Evolutionary conservation across 2,113 vertebrate species (phyloP).

Genomic region (Sinocyclocheilus rhinocerous): DNA sequence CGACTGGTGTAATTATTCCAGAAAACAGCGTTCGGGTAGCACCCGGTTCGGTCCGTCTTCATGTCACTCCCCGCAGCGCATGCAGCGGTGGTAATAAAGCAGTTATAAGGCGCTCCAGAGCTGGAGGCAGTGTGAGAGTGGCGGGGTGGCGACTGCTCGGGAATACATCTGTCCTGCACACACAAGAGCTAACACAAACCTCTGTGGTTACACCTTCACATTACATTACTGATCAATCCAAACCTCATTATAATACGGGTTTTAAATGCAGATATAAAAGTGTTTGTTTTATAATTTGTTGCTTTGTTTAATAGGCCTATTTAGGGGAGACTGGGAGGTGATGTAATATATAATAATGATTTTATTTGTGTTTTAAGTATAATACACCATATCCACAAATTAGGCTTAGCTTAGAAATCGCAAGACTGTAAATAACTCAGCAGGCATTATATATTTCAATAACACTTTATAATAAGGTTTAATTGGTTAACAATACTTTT

Average conservation of each 20-base stretch:
- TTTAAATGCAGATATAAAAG: neutral
- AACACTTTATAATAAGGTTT: neutral
- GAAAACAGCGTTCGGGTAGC: neutral
- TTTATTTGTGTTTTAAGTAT: too few relatives aligned
- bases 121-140: slow-evolving; percentile 21
- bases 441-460: neutral
- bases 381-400: too few relatives aligned
- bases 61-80: neutral
- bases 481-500: neutral
- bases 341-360: neutral
- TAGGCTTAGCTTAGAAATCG: too few relatives aligned
- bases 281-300: neutral
- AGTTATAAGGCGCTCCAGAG: neutral
- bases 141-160: neutral
- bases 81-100: slow-evolving; percentile 27
- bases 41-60: neutral
- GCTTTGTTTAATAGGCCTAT: neutral
- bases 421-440: neutral
- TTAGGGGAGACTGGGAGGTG: too few relatives aligned
- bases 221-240: neutral
- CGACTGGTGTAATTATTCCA: neutral
- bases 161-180: slow-evolving; percentile 1
- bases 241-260: neutral
- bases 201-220: neutral
- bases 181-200: neutral